Conservation (phyloP, 2,113 vertebrate genomes). For the Lycocorax pyrrhopterus region DNA sequence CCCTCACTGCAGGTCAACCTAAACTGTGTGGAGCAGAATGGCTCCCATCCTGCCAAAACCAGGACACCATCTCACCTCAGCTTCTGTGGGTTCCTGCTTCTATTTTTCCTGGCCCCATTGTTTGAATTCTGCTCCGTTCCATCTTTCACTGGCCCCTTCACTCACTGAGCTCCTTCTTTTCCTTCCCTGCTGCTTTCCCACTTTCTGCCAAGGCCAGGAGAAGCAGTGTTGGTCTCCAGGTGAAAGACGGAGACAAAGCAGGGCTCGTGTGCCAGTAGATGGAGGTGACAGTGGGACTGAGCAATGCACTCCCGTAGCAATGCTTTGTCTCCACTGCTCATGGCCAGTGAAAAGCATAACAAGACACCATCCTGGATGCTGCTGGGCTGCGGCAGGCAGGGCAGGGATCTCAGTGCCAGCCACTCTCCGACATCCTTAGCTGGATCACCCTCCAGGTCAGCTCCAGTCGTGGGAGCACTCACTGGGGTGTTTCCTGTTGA, state of each 20-base stretch:
- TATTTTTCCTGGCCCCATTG: background rate
- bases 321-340: background rate
- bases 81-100: background rate
- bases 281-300: background rate
- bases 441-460: background rate
- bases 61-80: background rate
- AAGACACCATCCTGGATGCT: background rate
- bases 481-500: background rate
- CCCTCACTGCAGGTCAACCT: background rate
- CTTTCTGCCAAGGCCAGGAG: background rate
- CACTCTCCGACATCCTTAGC: background rate
- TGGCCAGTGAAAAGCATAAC: background rate
- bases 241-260: fast-evolving
- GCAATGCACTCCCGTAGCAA: background rate
- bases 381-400: background rate
- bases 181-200: background rate
- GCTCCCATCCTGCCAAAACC: background rate
- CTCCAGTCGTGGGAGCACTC: background rate
- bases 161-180: background rate
- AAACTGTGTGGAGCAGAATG: background rate
- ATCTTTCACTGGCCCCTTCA: background rate
- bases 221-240: background rate
- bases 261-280: background rate
- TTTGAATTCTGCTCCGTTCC: background rate
- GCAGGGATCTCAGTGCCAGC: background rate